Evolutionary conservation across 2,797 vertebrate genomes (phyloP).

Genomic region (Numenius phaeopus): DNA sequence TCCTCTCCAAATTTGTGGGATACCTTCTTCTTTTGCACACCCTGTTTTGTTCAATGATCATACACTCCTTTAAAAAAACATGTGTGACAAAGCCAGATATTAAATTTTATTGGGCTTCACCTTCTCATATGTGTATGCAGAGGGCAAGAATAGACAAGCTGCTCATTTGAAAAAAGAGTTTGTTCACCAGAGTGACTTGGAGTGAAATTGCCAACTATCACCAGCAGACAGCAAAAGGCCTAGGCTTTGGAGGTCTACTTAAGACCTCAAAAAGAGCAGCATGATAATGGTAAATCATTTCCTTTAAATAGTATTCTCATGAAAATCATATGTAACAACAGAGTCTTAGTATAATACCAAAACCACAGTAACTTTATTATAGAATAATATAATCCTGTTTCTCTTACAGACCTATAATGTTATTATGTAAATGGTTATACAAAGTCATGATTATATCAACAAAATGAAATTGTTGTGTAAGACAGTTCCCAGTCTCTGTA

Average conservation of each 20-base stretch:
- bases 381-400: slow-evolving; percentile 32
- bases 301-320: not conserved
- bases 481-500: slow-evolving; percentile 18
- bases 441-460: slow-evolving; percentile 47
- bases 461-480: slow-evolving; percentile 40
- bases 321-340: slow-evolving; percentile 28
- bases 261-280: not conserved
- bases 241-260: not conserved
- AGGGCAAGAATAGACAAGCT: not conserved
- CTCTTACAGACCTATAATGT: slow-evolving; percentile 38
- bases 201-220: not conserved
- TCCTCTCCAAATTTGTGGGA: not conserved
- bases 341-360: not conserved
- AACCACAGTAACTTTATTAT: slow-evolving; percentile 43
- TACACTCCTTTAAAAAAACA: not conserved
- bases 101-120: not conserved
- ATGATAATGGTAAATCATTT: not conserved
- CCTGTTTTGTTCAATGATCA: not conserved
- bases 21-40: not conserved
- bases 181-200: not conserved
- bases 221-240: not conserved
- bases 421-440: slow-evolving; percentile 49
- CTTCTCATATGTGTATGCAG: not conserved
- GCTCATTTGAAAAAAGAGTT: not conserved
- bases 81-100: not conserved